phyloP scores from a whole-genome alignment of 1,140 invertebrate genomes.

The Telenomus remus region DNA sequence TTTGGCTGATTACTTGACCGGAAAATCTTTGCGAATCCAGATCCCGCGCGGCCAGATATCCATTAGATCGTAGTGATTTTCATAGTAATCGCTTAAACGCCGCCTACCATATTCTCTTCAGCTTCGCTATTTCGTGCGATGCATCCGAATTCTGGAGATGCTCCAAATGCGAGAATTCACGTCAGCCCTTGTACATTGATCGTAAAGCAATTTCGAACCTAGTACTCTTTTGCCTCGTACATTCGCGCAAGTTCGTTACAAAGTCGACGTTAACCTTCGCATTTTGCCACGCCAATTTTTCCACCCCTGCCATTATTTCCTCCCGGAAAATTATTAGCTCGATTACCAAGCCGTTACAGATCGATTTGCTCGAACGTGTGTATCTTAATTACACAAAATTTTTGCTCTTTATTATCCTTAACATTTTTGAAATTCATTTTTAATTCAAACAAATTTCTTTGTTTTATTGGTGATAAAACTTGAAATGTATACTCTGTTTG shows the following conservation, averaged over 20 bases:
- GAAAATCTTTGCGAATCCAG: constrained; percentile 52
- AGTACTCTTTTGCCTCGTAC: constrained; percentile 50
- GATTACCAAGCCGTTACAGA: too few relatives aligned
- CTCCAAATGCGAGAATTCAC: constrained; percentile 56
- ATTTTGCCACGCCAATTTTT: constrained; percentile 12
- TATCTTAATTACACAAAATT: too few relatives aligned
- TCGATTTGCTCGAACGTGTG: too few relatives aligned
- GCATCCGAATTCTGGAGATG: constrained; percentile 44
- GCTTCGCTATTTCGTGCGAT: constrained; percentile 27
- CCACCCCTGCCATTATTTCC: too few relatives aligned
- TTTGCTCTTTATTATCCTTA: too few relatives aligned
- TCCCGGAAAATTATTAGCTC: too few relatives aligned
- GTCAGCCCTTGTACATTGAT: constrained; percentile 51
- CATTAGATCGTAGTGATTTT: constrained; percentile 59
- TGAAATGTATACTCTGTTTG: too few relatives aligned
- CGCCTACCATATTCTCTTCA: constrained; percentile 29
- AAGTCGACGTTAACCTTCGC: constrained; percentile 21
- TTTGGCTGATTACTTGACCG: constrained; percentile 60
- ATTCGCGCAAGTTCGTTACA: constrained; percentile 34
- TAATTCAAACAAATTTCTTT: too few relatives aligned
- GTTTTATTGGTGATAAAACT: too few relatives aligned
- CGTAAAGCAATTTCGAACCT: constrained; percentile 53
- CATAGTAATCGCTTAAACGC: constrained; percentile 50
- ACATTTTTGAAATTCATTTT: too few relatives aligned
- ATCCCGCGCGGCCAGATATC: constrained; percentile 42